Percentiles rank a stretch among this genome's conserved stretches.
These are phyloP conservation scores for Chamaedrilus cognettii DNA, from an alignment of 2,888 invertebrate species.

Conservation along the genomic window DNA sequence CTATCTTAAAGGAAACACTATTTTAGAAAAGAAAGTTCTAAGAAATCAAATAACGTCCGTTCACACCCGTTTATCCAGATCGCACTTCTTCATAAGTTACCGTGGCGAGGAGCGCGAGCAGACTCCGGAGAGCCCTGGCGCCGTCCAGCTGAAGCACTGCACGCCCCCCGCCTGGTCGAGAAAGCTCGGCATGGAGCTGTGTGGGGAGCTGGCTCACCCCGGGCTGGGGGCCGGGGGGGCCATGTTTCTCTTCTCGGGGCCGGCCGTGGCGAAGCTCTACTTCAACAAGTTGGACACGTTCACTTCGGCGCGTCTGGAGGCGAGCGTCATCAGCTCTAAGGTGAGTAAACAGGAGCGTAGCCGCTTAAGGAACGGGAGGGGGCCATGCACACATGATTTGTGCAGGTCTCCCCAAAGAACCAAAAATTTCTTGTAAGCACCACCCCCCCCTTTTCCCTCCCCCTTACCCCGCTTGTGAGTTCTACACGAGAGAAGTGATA, in stretches of 20 bases:
- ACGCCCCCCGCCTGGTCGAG: slow-evolving; percentile 65
- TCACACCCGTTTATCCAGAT: slow-evolving; percentile 43
- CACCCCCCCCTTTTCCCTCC: no score
- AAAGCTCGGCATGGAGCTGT: slow-evolving; percentile 79
- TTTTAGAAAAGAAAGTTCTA: no score
- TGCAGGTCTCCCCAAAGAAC: no score
- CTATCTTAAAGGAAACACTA: no score
- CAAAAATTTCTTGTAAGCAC: no score
- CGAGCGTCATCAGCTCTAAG: slow-evolving; percentile 31
- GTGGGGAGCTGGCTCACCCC: slow-evolving; percentile 70
- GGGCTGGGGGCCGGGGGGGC: slow-evolving; percentile 68
- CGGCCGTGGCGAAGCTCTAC: slow-evolving; percentile 40
- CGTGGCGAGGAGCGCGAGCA: slow-evolving; percentile 67
- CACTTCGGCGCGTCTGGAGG: slow-evolving; percentile 49
- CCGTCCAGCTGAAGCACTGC: slow-evolving; percentile 63
- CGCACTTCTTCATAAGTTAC: slow-evolving; percentile 49
- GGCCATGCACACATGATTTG: no score
- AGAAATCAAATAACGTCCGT: no score
- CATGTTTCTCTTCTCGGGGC: slow-evolving; percentile 53
- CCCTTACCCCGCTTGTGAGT: no score
- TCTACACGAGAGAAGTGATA: no score
- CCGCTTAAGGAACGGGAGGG: no score
- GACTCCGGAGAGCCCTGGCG: slow-evolving; percentile 65
- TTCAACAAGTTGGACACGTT: slow-evolving; percentile 50
- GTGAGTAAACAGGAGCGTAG: no score